Conservation (phyloP, 2,113 vertebrate species). For the Nannospalax galili region DNA sequence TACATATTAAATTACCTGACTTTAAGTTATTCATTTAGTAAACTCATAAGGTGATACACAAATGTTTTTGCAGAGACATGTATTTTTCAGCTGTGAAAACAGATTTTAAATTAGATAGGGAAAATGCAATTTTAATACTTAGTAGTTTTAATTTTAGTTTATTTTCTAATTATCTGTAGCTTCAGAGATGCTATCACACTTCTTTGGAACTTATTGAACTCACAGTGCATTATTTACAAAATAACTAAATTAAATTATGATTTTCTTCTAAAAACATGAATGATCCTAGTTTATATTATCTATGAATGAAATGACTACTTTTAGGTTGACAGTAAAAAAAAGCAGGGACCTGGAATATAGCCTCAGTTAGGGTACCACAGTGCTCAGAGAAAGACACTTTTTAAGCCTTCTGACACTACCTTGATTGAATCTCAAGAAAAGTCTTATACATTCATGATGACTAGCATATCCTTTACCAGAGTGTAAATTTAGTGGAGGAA, state of each 20-base stretch:
- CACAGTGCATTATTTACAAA: neutral
- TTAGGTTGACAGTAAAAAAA: neutral
- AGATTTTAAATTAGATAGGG: neutral
- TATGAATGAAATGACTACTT: neutral
- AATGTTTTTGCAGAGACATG: too few species aligned
- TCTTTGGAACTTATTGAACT: neutral
- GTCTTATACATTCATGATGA: neutral
- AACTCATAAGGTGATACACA: too few species aligned
- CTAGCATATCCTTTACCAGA: neutral
- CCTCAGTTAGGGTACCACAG: neutral
- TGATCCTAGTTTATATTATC: neutral
- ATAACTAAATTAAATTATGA: too few species aligned
- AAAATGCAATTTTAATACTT: neutral
- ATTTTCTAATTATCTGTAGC: neutral
- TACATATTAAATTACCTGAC: too few species aligned
- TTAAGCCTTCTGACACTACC: neutral
- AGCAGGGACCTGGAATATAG: neutral
- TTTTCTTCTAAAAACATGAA: too few species aligned
- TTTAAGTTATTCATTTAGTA: too few species aligned
- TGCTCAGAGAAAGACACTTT: neutral
- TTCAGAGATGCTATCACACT: neutral
- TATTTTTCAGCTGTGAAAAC: neutral
- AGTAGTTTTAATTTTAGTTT: neutral
- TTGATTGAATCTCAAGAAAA: neutral
- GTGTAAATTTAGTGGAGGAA: neutral